A percentile compares a stretch with the other conserved stretches of the same genome.
Conservation (phyloP, 2,888 invertebrate species). For the Bugula neritina region DNA sequence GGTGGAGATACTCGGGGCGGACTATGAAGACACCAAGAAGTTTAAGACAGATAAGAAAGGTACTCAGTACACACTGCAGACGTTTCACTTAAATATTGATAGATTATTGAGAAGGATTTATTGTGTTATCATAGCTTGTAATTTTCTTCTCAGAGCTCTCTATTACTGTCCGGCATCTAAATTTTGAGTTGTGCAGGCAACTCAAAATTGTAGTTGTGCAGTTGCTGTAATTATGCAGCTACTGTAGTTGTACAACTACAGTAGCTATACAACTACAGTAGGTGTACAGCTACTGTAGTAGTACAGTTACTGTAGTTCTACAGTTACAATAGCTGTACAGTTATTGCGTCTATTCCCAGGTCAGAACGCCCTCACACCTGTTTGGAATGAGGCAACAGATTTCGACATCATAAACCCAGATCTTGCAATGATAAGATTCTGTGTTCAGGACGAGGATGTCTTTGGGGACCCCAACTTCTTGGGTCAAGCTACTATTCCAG, state of each 20-base stretch:
- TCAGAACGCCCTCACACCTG: slow-evolving; percentile 62
- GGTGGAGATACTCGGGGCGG: slow-evolving; percentile 80
- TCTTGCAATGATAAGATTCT: slow-evolving; percentile 58
- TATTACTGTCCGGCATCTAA: too few species aligned
- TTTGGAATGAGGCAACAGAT: slow-evolving; percentile 59
- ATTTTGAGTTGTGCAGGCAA: too few species aligned
- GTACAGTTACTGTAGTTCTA: neutral
- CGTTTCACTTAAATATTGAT: too few species aligned
- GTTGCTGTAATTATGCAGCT: too few species aligned
- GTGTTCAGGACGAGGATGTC: slow-evolving; percentile 74
- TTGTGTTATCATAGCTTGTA: too few species aligned
- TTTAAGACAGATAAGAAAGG: slow-evolving; percentile 77
- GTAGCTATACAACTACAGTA: too few species aligned
- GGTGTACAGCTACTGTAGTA: too few species aligned
- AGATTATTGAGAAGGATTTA: too few species aligned
- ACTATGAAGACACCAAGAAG: slow-evolving; percentile 76
- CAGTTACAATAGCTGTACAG: neutral
- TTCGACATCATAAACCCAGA: slow-evolving; percentile 60
- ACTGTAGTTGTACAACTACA: too few species aligned
- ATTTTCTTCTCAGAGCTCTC: too few species aligned
- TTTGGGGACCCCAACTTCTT: slow-evolving; percentile 95
- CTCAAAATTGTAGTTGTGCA: too few species aligned
- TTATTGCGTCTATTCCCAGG: slow-evolving; percentile 54
- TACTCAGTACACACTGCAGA: slow-evolving; percentile 56
- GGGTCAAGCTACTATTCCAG: slow-evolving; percentile 88